Evolutionary conservation across 2,113 vertebrate species (phyloP), one percentile per base, ranked within the genome.

Genomic region (Gnathonemus echidnorhynchus): DNA sequence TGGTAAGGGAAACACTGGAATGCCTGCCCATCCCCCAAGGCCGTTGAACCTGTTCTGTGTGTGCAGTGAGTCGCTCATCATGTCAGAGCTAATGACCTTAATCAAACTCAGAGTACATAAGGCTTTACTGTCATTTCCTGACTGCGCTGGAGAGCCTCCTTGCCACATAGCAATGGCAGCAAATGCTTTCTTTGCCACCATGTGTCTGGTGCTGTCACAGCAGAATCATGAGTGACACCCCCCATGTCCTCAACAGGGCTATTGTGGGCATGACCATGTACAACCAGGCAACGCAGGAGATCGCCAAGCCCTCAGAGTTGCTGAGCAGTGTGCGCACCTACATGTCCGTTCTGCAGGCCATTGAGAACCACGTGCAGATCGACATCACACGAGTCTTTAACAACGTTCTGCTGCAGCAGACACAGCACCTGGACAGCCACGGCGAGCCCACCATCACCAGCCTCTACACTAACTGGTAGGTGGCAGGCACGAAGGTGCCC

Each of bases 211-310:
- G 15, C 13, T 5, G 6, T 39, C 21, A 77, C 70, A 31, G 15
- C 31, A 77, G 70, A 17, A 84, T 24, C 17, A 84, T 48, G 80
- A 77, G 27, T 39, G 5, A 77, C 24, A 13, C 31, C n/a, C 62
- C 62, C 62, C 62, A 13, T 70, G 62, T 49, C 48, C 56, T 90
- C 13, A 2, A 90, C 91, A 99, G 98, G 95, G 99, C 98, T 85
- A 99, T 99, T 93, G 98, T 99, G 93, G 98, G 98, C 42, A 99
- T 99, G 98, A 99, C 98, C 31, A 99, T 99, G 98, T 99, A 99
- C 95, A 99, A 98, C 95, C 98, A 98, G 95, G 97, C 98, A 86
- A 99, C 98, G 6, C 98, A 99, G 94, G 98, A 99, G 95, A 99
- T 99, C 90, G 98, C 98, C 94, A 99, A 99, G 93, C 98, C 98